Evolutionary conservation across 2,888 invertebrate species (phyloP).

Genomic region (Teleiodes luculella): DNA sequence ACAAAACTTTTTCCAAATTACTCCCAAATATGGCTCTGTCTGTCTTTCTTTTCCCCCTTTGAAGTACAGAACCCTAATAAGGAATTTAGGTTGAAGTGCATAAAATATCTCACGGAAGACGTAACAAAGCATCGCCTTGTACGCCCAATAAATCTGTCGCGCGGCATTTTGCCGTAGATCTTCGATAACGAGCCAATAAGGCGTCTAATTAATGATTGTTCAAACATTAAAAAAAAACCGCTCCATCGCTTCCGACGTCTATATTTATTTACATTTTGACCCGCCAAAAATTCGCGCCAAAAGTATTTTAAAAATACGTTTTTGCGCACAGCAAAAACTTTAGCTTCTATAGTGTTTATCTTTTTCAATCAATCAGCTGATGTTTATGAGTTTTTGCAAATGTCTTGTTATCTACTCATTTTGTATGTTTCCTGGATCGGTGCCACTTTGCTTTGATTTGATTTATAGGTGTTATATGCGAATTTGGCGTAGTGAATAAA

Average conservation of each 20-base stretch:
- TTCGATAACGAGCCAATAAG: slow-evolving; percentile 63
- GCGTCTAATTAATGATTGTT: slow-evolving; percentile 70
- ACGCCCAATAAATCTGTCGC: slow-evolving; percentile 68
- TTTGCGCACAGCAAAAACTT: slow-evolving; percentile 44
- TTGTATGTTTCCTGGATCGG: slow-evolving; percentile 50
- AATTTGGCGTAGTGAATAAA: background rate
- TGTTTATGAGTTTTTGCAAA: slow-evolving; percentile 56
- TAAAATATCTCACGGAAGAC: slow-evolving; percentile 50
- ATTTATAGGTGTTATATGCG: slow-evolving; percentile 15
- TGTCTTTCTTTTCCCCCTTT: too few species aligned
- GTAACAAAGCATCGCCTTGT: slow-evolving; percentile 57
- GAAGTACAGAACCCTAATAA: too few species aligned
- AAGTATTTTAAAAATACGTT: slow-evolving; percentile 31
- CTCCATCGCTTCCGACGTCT: slow-evolving; percentile 56
- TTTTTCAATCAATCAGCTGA: slow-evolving; percentile 52
- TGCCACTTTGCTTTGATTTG: slow-evolving; percentile 26
- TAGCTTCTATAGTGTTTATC: slow-evolving; percentile 44
- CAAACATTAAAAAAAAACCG: slow-evolving; percentile 55
- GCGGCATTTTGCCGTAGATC: slow-evolving; percentile 59
- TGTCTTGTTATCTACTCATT: slow-evolving; percentile 47
- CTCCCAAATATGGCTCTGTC: too few species aligned
- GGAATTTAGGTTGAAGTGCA: slow-evolving; percentile 40
- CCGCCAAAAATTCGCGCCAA: slow-evolving; percentile 48
- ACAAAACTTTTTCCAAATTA: too few species aligned
- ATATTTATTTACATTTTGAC: slow-evolving; percentile 54